Percentiles rank a stretch among this genome's conserved stretches.
Conservation (phyloP, 2,113 vertebrate genomes). For the Sciurus niger region DNA sequence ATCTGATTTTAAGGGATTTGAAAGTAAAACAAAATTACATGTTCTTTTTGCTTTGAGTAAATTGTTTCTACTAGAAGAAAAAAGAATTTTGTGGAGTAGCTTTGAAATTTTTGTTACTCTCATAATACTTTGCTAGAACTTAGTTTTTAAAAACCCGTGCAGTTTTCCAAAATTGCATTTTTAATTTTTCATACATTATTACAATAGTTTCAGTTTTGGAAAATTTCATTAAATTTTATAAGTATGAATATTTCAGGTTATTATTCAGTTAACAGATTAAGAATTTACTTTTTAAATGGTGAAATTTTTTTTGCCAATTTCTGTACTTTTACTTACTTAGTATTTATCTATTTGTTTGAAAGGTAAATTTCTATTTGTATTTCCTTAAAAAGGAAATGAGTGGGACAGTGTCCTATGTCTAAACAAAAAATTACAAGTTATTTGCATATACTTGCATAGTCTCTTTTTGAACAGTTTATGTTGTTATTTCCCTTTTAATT, state of each 20-base stretch:
- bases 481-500: neutral
- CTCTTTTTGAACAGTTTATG: neutral
- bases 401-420: neutral
- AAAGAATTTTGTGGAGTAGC: neutral
- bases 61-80: neutral
- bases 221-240: conserved; percentile 37
- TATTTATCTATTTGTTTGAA: conserved; percentile 51
- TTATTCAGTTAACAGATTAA: neutral
- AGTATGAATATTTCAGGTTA: neutral
- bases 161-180: neutral
- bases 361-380: conserved; percentile 24
- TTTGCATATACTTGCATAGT: neutral
- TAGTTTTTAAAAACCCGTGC: neutral
- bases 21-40: conserved; percentile 26
- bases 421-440: neutral
- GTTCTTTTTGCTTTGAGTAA: neutral
- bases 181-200: conserved; percentile 41
- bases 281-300: conserved; percentile 17
- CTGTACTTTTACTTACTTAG: conserved; percentile 5
- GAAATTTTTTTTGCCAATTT: conserved; percentile 1
- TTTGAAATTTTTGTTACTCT: conserved; percentile 27
- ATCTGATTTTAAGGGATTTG: conserved; percentile 17
- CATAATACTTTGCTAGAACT: conserved; percentile 17
- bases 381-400: conserved; percentile 40
- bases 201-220: conserved; percentile 6